Percentiles rank a stretch among this genome's conserved stretches.
These are phyloP conservation scores for Odontophorus gujanensis DNA, from an alignment of 2,113 vertebrate genomes.

Conservation along the genomic window DNA sequence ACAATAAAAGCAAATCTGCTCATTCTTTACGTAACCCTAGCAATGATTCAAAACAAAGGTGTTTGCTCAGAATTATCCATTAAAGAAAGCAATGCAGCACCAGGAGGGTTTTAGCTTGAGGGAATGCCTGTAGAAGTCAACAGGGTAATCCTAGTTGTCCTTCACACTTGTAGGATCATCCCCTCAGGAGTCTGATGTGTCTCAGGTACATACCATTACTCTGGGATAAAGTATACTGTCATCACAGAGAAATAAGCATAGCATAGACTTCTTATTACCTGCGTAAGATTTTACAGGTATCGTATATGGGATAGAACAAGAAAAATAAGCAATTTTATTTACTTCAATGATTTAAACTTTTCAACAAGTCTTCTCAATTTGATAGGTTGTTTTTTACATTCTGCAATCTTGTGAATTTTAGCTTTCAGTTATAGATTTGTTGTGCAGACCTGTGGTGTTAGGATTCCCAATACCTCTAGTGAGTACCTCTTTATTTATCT, in stretches of 20 bases:
- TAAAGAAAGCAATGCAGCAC: not conserved
- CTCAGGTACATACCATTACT: not conserved
- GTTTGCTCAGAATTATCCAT: not conserved
- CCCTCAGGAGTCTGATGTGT: not conserved
- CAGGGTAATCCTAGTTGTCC: not conserved
- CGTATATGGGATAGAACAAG: not conserved
- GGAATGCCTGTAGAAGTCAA: not conserved
- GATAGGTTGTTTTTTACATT: not conserved
- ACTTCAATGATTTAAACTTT: not conserved
- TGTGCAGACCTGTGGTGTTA: not conserved
- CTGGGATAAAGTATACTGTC: not conserved
- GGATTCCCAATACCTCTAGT: not conserved
- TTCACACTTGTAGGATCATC: not conserved
- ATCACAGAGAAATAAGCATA: not conserved
- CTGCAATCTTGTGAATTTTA: not conserved
- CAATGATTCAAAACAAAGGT: not conserved
- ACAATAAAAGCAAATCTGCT: constrained; percentile 14
- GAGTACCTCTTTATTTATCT: not conserved
- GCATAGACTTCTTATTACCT: not conserved
- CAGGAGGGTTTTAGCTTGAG: not conserved
- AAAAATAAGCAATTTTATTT: not conserved
- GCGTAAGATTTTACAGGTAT: not conserved
- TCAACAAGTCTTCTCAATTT: not conserved
- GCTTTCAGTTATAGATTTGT: not conserved
- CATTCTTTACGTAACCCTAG: not conserved